A percentile compares a stretch with the other conserved stretches of the same genome.
Conservation (phyloP, 2,113 vertebrate species). For the Neopipo cinnamomea region DNA sequence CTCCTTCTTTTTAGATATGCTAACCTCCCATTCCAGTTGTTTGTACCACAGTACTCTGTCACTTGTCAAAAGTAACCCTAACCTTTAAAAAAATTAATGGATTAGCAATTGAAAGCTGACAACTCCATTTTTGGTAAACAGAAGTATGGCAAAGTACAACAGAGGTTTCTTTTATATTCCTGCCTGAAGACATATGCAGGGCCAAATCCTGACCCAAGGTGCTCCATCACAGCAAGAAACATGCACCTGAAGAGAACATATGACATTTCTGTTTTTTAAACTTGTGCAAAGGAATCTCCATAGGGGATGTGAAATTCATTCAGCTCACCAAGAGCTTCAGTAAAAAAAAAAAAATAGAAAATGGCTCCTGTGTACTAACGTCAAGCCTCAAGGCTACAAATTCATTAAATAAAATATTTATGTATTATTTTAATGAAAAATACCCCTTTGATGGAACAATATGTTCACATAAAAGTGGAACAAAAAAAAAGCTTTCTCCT, state of each 20-base stretch:
- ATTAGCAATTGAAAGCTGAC: conserved; percentile 46
- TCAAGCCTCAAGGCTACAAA: background rate
- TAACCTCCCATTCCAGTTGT: background rate
- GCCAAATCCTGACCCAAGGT: conserved; percentile 18
- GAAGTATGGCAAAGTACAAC: background rate
- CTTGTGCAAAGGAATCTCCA: background rate
- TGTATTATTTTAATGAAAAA: conserved; percentile 51
- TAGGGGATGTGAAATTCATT: background rate
- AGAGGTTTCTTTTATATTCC: conserved; percentile 11
- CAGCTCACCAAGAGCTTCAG: background rate
- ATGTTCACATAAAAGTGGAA: background rate
- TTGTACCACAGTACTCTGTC: background rate
- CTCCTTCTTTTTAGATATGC: background rate
- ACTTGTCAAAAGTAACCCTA: conserved; percentile 22
- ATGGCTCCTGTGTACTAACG: background rate
- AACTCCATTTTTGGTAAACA: conserved; percentile 47
- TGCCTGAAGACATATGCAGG: conserved; percentile 3
- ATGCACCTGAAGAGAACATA: background rate
- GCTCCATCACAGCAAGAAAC: background rate
- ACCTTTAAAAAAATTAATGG: conserved; percentile 44
- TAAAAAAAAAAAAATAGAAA: background rate
- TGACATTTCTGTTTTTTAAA: conserved; percentile 23
- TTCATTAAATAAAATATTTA: conserved; percentile 44
- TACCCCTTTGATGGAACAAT: background rate
- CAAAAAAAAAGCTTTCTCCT: background rate